Evolutionary conservation across 2,797 vertebrate genomes (phyloP).

Genomic region (Smutsia temminckii): DNA sequence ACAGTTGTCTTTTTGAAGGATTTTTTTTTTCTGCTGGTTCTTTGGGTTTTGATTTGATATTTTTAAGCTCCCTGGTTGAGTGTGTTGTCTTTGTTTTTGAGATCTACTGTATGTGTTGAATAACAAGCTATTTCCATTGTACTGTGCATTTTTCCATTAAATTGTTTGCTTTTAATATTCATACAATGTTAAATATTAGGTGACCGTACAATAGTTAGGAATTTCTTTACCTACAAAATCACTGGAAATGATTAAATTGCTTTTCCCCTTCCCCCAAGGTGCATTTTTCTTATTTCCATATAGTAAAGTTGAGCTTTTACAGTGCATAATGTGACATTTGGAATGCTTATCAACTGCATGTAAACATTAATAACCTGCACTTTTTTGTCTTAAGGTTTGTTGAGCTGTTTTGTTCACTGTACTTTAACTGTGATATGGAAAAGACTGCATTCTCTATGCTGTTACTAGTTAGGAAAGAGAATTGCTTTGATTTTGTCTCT

Average conservation of each 20-base stretch:
- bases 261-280: conserved; percentile 82
- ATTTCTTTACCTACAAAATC: conserved; percentile 88
- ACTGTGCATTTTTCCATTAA: conserved; percentile 83
- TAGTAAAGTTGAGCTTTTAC: conserved; percentile 87
- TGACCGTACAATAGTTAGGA: conserved; percentile 83
- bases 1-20: conserved; percentile 81
- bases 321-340: conserved; percentile 86
- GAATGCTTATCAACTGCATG: conserved; percentile 86
- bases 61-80: conserved; percentile 80
- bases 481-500: conserved; percentile 86
- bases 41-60: conserved; percentile 80
- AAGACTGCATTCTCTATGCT: conserved; percentile 86
- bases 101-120: conserved; percentile 87
- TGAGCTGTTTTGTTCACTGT: conserved; percentile 85
- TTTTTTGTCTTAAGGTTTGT: conserved; percentile 83
- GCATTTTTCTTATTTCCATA: conserved; percentile 86
- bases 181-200: conserved; percentile 83
- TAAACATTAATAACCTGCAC: conserved; percentile 85
- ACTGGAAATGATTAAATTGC: conserved; percentile 88
- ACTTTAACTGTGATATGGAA: conserved; percentile 85
- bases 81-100: conserved; percentile 81
- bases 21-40: conserved; percentile 79
- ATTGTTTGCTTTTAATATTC: conserved; percentile 86
- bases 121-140: conserved; percentile 86
- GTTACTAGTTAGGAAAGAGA: conserved; percentile 84